A percentile compares a stretch with the other conserved stretches of the same genome.
Conservation (phyloP, 2,113 vertebrate genomes). For the Hippolais icterina region DNA sequence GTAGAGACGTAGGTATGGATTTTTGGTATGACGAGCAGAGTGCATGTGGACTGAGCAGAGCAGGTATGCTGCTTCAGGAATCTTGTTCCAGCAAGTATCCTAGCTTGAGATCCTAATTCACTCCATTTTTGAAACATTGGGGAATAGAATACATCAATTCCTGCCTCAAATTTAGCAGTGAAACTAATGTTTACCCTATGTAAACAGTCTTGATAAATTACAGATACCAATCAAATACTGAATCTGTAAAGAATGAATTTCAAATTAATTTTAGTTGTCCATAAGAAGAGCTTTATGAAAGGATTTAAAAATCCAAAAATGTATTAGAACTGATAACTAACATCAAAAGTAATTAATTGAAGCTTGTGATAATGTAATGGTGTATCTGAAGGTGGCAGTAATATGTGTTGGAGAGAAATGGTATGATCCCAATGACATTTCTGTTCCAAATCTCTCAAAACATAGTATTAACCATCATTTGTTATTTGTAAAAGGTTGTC, state of each 20-base stretch:
- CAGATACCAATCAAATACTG: conserved; percentile 3
- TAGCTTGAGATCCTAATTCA: not conserved
- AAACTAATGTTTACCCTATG: not conserved
- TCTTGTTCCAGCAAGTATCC: not conserved
- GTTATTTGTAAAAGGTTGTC: not conserved
- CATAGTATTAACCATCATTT: not conserved
- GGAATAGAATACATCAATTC: not conserved
- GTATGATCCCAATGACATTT: not conserved
- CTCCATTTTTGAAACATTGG: not conserved
- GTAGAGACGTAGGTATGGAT: not conserved
- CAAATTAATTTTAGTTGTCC: conserved; percentile 17
- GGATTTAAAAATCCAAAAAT: not conserved
- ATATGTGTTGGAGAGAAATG: not conserved
- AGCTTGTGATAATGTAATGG: not conserved
- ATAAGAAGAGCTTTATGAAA: not conserved
- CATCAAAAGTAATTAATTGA: not conserved
- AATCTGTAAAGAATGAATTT: not conserved
- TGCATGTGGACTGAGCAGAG: not conserved
- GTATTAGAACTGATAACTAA: not conserved
- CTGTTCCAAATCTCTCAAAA: not conserved
- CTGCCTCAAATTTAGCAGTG: not conserved
- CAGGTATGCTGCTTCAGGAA: not conserved
- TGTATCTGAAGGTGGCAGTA: not conserved
- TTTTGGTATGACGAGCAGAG: not conserved
- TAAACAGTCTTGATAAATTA: conserved; percentile 1